Evolutionary conservation across 2,888 invertebrate species (phyloP).

Genomic region (Pammene fasciana): DNA sequence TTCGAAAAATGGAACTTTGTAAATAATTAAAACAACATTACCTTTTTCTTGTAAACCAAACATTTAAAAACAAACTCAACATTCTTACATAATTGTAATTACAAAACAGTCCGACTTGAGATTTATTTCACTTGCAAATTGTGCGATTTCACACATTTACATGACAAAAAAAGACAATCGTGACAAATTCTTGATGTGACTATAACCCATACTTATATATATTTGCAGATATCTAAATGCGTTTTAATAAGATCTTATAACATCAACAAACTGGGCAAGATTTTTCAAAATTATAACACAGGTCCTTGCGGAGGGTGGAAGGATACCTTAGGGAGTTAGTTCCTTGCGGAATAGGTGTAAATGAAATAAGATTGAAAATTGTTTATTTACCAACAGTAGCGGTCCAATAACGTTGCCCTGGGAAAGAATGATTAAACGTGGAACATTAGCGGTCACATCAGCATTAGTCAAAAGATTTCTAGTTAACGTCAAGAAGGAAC

Average conservation of each 20-base stretch:
- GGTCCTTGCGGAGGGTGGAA: too few relatives aligned
- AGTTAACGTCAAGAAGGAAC: too few relatives aligned
- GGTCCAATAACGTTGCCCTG: neutral
- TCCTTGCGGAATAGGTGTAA: too few relatives aligned
- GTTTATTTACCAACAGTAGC: neutral
- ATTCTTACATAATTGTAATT: neutral
- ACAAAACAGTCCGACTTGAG: slow-evolving; percentile 13
- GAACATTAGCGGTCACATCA: neutral
- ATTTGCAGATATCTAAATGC: neutral
- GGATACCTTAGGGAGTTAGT: too few relatives aligned
- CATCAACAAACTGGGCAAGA: too few relatives aligned
- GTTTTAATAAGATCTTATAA: too few relatives aligned
- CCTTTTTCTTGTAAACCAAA: neutral
- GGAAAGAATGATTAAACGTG: neutral
- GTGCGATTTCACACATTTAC: neutral
- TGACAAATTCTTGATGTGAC: neutral
- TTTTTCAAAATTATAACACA: too few relatives aligned
- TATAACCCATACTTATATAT: neutral
- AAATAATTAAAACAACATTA: neutral
- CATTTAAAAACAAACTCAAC: neutral
- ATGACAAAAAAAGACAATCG: neutral
- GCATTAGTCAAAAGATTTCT: too few relatives aligned
- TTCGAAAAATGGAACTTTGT: too few relatives aligned
- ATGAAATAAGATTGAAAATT: too few relatives aligned
- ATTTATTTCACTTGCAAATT: neutral